Base-by-base conservation (phyloP, 2,888 invertebrate genomes). In the Cactoblastis cactorum region DNA sequence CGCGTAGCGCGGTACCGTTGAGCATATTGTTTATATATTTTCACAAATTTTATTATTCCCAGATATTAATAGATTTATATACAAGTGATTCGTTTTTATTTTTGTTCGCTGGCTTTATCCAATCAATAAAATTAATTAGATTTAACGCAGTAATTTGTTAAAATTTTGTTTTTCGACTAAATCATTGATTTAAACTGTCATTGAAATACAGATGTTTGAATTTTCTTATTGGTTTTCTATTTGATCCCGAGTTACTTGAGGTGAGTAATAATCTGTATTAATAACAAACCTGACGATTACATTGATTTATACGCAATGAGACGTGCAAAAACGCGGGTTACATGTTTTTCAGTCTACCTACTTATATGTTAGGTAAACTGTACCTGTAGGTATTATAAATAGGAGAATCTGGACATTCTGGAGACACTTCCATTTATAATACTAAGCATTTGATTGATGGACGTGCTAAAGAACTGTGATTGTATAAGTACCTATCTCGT, bases 151-250 rank as follows among this genome's bases (percentile, higher is more conserved):
- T 71, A 74, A 67, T 77, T 86, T 86, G 85, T 87, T 87, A 83
- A 81, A 82, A 82, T 73, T 74, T 85, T 83, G 82, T 85, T 88
- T n/a, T 83, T 84, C 81, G 81, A 88, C 86, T 81, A 78, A 83
- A 85, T 84, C 79, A 79, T 80, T 86, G 77, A 85, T 84, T 84
- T 83, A 71, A 80, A 83, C 68, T 82, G 74, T 84, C 79, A 81
- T 80, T 83, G 77, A 83, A 87, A 78, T 87, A 88, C 85, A 88
- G 78, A 88, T 85, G 85, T 88, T 88, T 88, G 86, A 84, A 85
- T 83, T 85, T 84, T 77, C 74, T 69, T 60, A 61, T 61, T 65
- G 59, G 62, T 53, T 65, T 71, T 74, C 69, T 67, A 15, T 43
- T 43, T 43, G 14, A 15, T 15, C 28, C 43, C 5, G 11, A 6